A percentile compares a stretch with the other conserved stretches of the same genome.
Conservation (phyloP, 2,113 vertebrate species). For the Willisornis vidua region DNA sequence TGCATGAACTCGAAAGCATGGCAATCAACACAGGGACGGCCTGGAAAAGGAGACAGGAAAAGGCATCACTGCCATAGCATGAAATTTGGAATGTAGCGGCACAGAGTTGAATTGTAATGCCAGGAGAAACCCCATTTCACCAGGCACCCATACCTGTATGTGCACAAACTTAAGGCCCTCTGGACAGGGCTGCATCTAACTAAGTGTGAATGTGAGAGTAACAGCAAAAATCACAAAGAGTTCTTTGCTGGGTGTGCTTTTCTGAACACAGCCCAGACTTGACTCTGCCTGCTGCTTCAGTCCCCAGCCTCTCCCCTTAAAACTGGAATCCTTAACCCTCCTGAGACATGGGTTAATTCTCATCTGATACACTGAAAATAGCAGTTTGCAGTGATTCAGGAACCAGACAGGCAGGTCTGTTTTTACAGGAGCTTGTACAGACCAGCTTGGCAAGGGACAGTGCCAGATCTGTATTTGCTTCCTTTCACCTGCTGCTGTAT, state of each 20-base stretch:
- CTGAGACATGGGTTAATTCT: not conserved
- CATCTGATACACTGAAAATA: not conserved
- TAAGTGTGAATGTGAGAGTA: not conserved
- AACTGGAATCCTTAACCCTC: not conserved
- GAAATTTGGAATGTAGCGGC: not conserved
- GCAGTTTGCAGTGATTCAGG: conserved; percentile 23
- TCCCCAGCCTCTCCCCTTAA: not conserved
- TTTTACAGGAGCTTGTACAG: conserved; percentile 26
- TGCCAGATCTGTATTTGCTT: conserved; percentile 40
- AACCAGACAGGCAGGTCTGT: conserved; percentile 28
- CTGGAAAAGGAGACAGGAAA: conserved; percentile 53
- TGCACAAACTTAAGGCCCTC: not conserved
- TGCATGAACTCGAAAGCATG: conserved; percentile 99
- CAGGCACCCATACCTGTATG: not conserved
- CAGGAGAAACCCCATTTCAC: not conserved
- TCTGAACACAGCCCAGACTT: not conserved
- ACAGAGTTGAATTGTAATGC: not conserved
- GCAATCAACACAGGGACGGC: conserved; percentile 95
- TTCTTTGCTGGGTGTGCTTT: not conserved
- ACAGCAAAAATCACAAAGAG: not conserved
- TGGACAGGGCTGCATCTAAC: not conserved
- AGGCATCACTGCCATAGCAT: not conserved
- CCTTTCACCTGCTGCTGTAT: conserved; percentile 56
- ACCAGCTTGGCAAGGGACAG: conserved; percentile 18
- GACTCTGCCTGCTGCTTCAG: not conserved